Evolutionary conservation across 2,113 vertebrate genomes (phyloP).

Genomic region (Pycnonotus jocosus): DNA sequence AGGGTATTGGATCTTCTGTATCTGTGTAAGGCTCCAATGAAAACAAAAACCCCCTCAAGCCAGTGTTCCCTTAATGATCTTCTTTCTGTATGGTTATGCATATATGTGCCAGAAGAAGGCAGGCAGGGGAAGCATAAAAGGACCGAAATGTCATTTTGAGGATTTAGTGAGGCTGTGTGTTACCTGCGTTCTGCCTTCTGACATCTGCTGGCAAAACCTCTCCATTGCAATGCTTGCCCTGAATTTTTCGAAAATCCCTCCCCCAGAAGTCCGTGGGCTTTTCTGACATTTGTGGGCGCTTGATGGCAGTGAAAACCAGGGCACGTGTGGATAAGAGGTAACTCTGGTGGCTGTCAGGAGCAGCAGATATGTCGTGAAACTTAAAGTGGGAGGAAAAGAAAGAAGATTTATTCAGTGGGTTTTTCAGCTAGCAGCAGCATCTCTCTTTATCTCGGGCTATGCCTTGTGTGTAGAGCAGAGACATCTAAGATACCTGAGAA

Average conservation of each 20-base stretch:
- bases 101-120: not conserved
- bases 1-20: not conserved
- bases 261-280: not conserved
- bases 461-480: not conserved
- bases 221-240: not conserved
- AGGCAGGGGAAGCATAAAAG: not conserved
- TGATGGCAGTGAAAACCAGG: not conserved
- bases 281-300: not conserved
- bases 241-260: not conserved
- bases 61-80: not conserved
- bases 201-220: slow-evolving; percentile 44
- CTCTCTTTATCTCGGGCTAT: not conserved
- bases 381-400: not conserved
- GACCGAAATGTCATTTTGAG: not conserved
- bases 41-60: not conserved
- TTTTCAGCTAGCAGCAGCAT: not conserved
- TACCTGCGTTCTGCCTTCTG: not conserved
- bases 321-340: not conserved
- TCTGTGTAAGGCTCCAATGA: not conserved
- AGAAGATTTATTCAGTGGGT: not conserved
- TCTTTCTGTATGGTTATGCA: not conserved
- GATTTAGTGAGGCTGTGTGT: not conserved
- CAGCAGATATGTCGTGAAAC: not conserved
- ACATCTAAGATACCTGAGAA: not conserved
- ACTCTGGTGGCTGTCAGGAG: not conserved